A percentile compares a stretch with the other conserved stretches of the same genome.
Evolutionary conservation across 2,888 invertebrate species (phyloP).

Genomic region (Salpingus planirostris): DNA sequence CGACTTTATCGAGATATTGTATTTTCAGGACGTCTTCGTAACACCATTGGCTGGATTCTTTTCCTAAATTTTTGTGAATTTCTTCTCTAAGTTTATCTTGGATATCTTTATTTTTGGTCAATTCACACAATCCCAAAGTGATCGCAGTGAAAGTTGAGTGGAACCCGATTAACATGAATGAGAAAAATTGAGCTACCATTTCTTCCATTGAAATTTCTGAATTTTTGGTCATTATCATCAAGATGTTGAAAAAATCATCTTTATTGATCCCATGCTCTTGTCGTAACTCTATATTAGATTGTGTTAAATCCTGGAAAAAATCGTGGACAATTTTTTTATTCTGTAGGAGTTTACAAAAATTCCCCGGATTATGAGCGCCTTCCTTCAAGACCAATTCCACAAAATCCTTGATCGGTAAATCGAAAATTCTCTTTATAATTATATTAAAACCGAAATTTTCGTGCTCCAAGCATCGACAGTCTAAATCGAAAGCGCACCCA

Average conservation of each 20-base stretch:
- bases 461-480: constrained; percentile 12
- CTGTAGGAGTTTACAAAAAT: constrained; percentile 7
- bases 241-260: constrained; percentile 47
- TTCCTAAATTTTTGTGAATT: constrained; percentile 28
- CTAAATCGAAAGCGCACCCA: constrained; percentile 15
- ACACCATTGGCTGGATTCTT: constrained; percentile 32
- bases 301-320: constrained; percentile 27
- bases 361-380: constrained; percentile 11
- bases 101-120: constrained; percentile 40
- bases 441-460: constrained; percentile 8
- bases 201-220: constrained; percentile 18
- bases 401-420: constrained; percentile 3
- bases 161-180: constrained; percentile 52
- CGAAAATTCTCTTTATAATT: constrained; percentile 10
- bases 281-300: constrained; percentile 39
- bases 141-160: constrained; percentile 51
- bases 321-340: constrained; percentile 6
- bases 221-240: constrained; percentile 39
- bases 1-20: constrained; percentile 38
- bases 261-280: constrained; percentile 39
- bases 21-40: constrained; percentile 40
- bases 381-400: constrained; percentile 7
- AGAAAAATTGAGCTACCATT: constrained; percentile 44
- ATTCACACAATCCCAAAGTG: constrained; percentile 46
- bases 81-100: constrained; percentile 41